phyloP scores from a whole-genome alignment of 2,888 invertebrate species.

The Nomada hirtipes region DNA sequence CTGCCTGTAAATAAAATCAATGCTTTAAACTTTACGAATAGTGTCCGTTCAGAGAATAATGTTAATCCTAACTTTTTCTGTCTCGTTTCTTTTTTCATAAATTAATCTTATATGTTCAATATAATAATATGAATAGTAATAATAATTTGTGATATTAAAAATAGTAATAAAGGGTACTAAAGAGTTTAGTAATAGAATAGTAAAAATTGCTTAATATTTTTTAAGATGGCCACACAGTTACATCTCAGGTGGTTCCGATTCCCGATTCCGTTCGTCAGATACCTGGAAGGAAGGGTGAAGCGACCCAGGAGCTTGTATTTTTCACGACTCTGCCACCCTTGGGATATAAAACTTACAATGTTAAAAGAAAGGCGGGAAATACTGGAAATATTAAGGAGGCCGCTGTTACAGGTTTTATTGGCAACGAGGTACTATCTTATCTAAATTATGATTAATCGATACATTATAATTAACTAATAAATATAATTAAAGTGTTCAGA shows the following conservation, averaged over 20 bases:
- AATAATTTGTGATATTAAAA: no score
- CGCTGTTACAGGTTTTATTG: constrained; percentile 4
- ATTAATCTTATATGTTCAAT: no score
- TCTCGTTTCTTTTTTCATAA: no score
- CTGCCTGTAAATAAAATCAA: no score
- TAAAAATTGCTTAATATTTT: not conserved
- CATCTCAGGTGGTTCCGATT: constrained; percentile 88
- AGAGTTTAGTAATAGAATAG: no score
- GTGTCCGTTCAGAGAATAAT: no score
- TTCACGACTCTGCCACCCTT: constrained; percentile 88
- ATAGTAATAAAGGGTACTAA: no score
- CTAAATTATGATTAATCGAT: not conserved
- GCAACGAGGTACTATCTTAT: constrained; percentile 62
- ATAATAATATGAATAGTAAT: no score
- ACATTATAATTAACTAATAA: not conserved
- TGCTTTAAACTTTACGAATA: no score
- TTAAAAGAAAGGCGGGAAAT: constrained; percentile 74
- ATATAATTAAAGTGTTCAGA: not conserved
- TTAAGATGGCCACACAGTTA: constrained; percentile 1
- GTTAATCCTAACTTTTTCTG: no score
- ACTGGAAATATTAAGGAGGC: constrained; percentile 22
- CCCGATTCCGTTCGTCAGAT: constrained; percentile 86
- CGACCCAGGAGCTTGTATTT: constrained; percentile 90
- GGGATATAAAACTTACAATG: constrained; percentile 88
- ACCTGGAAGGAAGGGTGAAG: constrained; percentile 87